These are phyloP conservation scores for Psettodes erumei DNA, from an alignment of 2,113 vertebrate genomes.

Conservation along the genomic window DNA sequence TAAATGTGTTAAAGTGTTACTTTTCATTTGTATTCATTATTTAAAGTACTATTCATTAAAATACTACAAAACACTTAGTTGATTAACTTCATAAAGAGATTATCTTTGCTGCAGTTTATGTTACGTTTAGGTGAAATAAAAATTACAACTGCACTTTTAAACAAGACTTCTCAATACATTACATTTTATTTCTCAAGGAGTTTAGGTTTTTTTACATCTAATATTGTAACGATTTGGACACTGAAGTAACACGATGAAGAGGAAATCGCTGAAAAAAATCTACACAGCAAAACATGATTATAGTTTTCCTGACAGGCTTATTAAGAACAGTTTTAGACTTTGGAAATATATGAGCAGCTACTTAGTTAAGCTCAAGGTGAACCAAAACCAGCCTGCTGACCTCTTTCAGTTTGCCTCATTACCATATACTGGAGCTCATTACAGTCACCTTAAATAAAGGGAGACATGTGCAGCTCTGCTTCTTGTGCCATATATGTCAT, in stretches of 20 bases:
- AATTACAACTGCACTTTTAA: not conserved
- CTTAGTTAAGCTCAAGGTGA: constrained; percentile 42
- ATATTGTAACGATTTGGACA: not conserved
- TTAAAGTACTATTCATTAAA: not conserved
- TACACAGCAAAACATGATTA: constrained; percentile 37
- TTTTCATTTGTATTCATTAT: not conserved
- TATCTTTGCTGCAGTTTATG: not conserved
- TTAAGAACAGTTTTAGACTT: constrained; percentile 27
- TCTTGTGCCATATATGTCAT: constrained; percentile 17
- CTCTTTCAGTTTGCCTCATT: constrained; percentile 50
- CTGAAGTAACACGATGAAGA: not conserved
- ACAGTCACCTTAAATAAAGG: constrained; percentile 52
- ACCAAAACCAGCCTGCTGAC: constrained; percentile 38
- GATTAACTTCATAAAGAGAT: not conserved
- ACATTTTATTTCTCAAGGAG: not conserved
- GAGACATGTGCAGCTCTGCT: constrained; percentile 21
- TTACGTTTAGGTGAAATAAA: not conserved
- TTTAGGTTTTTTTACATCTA: not conserved
- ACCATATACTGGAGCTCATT: constrained; percentile 60
- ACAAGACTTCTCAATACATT: not conserved
- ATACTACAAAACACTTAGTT: not conserved
- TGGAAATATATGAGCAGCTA: constrained; percentile 38
- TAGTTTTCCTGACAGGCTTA: constrained; percentile 41
- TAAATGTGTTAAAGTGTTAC: too few species aligned
- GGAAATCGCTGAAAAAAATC: not conserved